A percentile compares a stretch with the other conserved stretches of the same genome.
Conservation (phyloP, 2,113 vertebrate species). For the Pyrgilauda ruficollis region DNA sequence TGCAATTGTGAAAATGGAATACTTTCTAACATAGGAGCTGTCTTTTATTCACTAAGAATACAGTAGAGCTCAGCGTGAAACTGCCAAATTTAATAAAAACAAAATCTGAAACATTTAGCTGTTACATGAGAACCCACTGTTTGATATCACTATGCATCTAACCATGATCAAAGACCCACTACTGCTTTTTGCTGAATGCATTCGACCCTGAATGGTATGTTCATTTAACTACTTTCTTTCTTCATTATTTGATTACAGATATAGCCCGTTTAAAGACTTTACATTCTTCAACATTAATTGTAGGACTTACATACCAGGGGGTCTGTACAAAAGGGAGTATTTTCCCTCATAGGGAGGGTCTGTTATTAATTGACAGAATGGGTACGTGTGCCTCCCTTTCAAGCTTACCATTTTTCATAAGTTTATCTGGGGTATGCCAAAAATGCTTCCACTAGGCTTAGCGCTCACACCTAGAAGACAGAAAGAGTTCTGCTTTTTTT, state of each 20-base stretch:
- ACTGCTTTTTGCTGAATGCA: conserved; percentile 70
- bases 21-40: conserved; percentile 71
- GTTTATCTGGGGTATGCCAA: conserved; percentile 25
- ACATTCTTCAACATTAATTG: conserved; percentile 70
- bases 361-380: conserved; percentile 42
- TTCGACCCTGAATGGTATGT: conserved; percentile 72
- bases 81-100: conserved; percentile 82
- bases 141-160: conserved; percentile 79
- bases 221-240: conserved; percentile 73
- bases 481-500: not conserved
- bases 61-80: conserved; percentile 80
- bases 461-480: not conserved
- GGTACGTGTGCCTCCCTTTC: not conserved
- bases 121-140: conserved; percentile 78
- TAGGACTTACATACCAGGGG: conserved; percentile 64
- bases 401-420: not conserved
- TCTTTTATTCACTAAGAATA: conserved; percentile 77
- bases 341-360: conserved; percentile 42
- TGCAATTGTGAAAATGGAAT: conserved; percentile 71
- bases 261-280: conserved; percentile 66
- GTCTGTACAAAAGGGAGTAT: conserved; percentile 52
- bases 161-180: conserved; percentile 81
- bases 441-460: conserved; percentile 37
- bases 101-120: conserved; percentile 81
- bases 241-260: conserved; percentile 79